Percentiles rank a stretch among this genome's conserved stretches.
These are phyloP conservation scores for Kryphioiulus occultus DNA, from an alignment of 2,888 invertebrate species.

Conservation along the genomic window DNA sequence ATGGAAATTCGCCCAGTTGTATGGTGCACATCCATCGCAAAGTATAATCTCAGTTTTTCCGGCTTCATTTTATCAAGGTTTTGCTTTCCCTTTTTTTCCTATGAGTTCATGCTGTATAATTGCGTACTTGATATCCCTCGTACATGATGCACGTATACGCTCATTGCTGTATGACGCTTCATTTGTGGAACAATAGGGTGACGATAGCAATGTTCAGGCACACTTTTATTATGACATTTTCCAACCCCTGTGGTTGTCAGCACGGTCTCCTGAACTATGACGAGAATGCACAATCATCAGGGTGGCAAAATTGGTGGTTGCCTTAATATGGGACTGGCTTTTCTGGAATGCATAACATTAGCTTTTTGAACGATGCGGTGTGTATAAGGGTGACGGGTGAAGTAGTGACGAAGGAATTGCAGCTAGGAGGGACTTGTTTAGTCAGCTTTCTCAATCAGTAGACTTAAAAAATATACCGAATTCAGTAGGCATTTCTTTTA, in stretches of 20 bases:
- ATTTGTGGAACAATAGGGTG: constrained; percentile 3
- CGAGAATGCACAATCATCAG: constrained; percentile 27
- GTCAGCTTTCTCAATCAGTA: too few relatives aligned
- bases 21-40: neutral
- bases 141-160: neutral
- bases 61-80: neutral
- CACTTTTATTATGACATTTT: constrained; percentile 35
- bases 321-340: constrained; percentile 38
- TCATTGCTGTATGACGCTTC: neutral
- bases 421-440: neutral
- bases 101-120: neutral
- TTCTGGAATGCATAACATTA: constrained; percentile 33
- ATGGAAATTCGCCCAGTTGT: neutral
- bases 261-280: constrained; percentile 29
- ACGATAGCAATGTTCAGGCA: constrained; percentile 6
- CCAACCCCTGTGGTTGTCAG: constrained; percentile 36
- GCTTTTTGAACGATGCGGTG: constrained; percentile 14
- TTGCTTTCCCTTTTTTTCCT: neutral
- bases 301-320: constrained; percentile 12
- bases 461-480: too few relatives aligned
- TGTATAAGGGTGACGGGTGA: neutral
- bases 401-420: neutral
- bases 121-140: neutral
- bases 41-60: neutral
- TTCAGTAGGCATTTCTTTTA: too few relatives aligned